phyloP scores from a whole-genome alignment of 2,888 invertebrate species.

The Trimorus sp. region DNA sequence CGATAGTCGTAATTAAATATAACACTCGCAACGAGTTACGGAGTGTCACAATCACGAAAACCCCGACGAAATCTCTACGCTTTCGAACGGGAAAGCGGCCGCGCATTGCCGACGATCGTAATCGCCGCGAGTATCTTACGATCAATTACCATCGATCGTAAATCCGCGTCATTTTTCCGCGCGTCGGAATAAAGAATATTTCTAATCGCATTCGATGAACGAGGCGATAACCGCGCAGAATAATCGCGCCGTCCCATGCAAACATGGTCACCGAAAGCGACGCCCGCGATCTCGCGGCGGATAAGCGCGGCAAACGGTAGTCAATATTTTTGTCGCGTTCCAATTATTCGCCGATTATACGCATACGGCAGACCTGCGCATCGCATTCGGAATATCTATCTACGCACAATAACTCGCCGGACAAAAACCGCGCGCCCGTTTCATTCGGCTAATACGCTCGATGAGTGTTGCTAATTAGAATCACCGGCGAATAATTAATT shows the following conservation, averaged over 20 bases:
- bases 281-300: conserved; percentile 43
- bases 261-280: conserved; percentile 37
- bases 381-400: conserved; percentile 27
- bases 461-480: conserved; percentile 40
- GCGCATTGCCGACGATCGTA: not conserved
- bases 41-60: no score
- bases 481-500: conserved; percentile 14
- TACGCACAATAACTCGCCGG: conserved; percentile 48
- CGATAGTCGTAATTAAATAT: no score
- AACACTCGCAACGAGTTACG: no score
- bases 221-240: conserved; percentile 44
- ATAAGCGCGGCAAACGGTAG: conserved; percentile 59
- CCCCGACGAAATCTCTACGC: no score
- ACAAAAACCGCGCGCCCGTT: conserved; percentile 29
- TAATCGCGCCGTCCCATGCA: conserved; percentile 46
- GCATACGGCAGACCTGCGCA: conserved; percentile 26
- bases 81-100: no score
- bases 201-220: conserved; percentile 52
- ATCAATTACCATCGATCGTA: not conserved
- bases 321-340: conserved; percentile 64
- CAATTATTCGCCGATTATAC: conserved; percentile 64
- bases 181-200: conserved; percentile 26
- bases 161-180: not conserved
- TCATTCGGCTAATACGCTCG: conserved; percentile 40
- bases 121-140: not conserved